These are phyloP conservation scores for Lithobius niger DNA, from an alignment of 1,140 invertebrate genomes.

Conservation along the genomic window DNA sequence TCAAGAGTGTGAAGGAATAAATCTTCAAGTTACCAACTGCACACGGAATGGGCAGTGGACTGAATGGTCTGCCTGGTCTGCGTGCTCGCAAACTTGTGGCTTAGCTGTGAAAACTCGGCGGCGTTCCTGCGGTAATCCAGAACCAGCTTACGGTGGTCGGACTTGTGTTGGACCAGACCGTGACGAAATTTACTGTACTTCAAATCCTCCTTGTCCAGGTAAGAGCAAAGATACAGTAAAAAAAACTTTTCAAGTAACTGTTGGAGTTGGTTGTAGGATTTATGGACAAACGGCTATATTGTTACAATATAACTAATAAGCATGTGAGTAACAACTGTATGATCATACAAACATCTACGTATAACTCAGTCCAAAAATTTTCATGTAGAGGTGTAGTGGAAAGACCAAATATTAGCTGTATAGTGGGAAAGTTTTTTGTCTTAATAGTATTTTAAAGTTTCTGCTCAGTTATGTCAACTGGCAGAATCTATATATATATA, in stretches of 20 bases:
- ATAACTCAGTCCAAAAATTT: too few species aligned
- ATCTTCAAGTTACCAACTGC: constrained; percentile 38
- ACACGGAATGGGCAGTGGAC: constrained; percentile 36
- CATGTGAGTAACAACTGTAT: constrained; percentile 55
- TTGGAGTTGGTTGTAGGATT: background rate
- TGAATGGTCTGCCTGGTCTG: constrained; percentile 33
- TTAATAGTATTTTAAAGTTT: too few species aligned
- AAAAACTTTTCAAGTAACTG: constrained; percentile 7
- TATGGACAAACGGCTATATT: background rate
- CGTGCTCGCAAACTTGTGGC: constrained; percentile 40
- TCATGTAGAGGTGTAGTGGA: too few species aligned
- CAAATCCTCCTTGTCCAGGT: constrained; percentile 63
- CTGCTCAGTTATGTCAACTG: too few species aligned
- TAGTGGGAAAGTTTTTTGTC: too few species aligned
- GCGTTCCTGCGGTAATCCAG: constrained; percentile 31
- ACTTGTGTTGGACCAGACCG: constrained; percentile 32
- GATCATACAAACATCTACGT: too few species aligned
- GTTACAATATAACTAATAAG: constrained; percentile 28
- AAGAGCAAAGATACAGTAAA: constrained; percentile 20
- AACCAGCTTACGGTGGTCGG: constrained; percentile 30
- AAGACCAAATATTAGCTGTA: too few species aligned
- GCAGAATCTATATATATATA: too few species aligned
- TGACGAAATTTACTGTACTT: constrained; percentile 58
- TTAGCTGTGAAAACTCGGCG: constrained; percentile 39
- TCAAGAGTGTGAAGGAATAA: constrained; percentile 31